Evolutionary conservation across 2,888 invertebrate genomes (phyloP), one percentile per base, ranked within the genome.

Genomic region (Masnerella sp.): DNA sequence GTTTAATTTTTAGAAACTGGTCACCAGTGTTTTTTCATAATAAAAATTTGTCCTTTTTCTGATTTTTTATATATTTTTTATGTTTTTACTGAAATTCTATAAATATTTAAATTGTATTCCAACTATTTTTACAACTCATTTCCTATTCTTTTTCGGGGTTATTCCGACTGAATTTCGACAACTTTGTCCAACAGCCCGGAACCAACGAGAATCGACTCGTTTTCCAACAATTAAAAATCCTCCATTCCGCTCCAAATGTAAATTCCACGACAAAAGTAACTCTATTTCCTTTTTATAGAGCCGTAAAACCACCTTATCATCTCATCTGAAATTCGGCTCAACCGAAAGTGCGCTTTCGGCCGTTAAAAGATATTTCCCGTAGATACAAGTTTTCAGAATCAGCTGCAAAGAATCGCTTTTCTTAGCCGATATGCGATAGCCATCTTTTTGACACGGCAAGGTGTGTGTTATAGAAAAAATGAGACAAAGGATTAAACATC

Each of bases 361-460:
- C 61, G 40, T 40, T 32, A 52, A 43, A 30, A 61, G 64, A 43
- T 56, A 40, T 54, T 65, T 47, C 43, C 28, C 36, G 17, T n/a
- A 45, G 38, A 56, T 47, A 47, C 15, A 49, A 49, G 18, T 38
- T 65, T 65, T 56, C 65, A 20, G 32, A 56, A 49, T 56, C 54
- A 47, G 45, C 47, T 45, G 38, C 43, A n/a, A 28, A 14, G 30
- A 30, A 22, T 17, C 22, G 20, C n/a, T 56, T 56, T 67, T 67
- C 42, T 42, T 67, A 58, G 58, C 42, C 49, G 58, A 58, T 64
- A 52, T n/a, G 47, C 17, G 56, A 67, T 43, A 51, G 34, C 36
- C 51, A 67, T 67, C 56, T 67, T 32, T 22, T 11, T 67, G 49
- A 67, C 56, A 30, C 25, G 32, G 25, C 22, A 18, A 64, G 64